A percentile compares a stretch with the other conserved stretches of the same genome.
phyloP scores from a whole-genome alignment of 2,113 vertebrate species.

The Stegastes partitus region DNA sequence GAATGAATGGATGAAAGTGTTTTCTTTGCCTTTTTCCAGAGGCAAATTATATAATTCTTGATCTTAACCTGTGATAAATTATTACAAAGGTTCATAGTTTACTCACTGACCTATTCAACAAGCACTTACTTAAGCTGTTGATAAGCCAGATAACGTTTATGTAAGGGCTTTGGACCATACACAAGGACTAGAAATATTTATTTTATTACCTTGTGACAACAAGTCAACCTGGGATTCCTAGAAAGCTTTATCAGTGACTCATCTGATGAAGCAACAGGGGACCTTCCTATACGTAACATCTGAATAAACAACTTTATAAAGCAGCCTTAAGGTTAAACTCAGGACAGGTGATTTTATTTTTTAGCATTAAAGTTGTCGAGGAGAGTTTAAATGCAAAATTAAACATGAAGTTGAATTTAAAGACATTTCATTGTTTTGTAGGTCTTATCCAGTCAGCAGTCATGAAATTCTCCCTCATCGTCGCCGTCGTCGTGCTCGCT shows the following conservation, averaged over 20 bases:
- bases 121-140: neutral
- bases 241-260: slow-evolving; percentile 29
- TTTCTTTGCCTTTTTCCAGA: neutral
- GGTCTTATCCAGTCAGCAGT: slow-evolving; percentile 65
- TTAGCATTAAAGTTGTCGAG: neutral
- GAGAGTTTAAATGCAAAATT: neutral
- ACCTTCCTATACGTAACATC: neutral
- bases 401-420: neutral
- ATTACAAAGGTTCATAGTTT: no score
- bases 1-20: neutral
- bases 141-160: slow-evolving; percentile 5
- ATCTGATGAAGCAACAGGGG: slow-evolving; percentile 19
- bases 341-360: neutral
- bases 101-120: no score
- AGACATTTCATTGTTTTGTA: slow-evolving; percentile 15
- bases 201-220: neutral
- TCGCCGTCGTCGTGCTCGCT: slow-evolving; percentile 65
- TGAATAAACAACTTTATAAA: neutral
- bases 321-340: neutral
- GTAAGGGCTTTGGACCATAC: neutral
- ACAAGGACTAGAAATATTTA: neutral
- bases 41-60: no score
- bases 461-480: slow-evolving; percentile 81
- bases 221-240: neutral
- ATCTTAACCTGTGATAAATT: no score